Evolutionary conservation across 1,140 invertebrate species (phyloP).

Genomic region (Nasonia giraulti): DNA sequence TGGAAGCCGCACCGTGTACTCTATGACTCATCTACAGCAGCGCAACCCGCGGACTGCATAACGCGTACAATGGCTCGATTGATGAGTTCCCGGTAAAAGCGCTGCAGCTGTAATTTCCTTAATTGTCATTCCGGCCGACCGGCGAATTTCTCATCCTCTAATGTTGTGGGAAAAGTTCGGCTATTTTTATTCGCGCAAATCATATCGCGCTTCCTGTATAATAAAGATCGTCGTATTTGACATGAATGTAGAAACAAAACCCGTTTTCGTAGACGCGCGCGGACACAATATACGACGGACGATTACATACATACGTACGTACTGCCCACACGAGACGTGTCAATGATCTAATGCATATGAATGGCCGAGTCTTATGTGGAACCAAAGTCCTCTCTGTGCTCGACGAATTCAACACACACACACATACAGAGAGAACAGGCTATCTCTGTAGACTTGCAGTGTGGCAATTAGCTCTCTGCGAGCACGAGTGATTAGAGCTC

Average conservation of each 20-base stretch:
- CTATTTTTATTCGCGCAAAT: background rate
- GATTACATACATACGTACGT: background rate
- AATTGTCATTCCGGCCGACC: constrained; percentile 2
- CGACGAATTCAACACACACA: background rate
- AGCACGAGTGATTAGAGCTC: background rate
- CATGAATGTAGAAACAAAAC: too few species aligned
- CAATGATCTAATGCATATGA: background rate
- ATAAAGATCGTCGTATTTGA: too few species aligned
- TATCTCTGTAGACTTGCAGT: background rate
- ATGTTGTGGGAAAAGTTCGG: background rate
- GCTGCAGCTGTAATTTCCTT: constrained; percentile 11
- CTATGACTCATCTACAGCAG: background rate
- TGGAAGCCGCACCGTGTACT: background rate
- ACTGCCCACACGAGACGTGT: background rate
- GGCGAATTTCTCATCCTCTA: background rate
- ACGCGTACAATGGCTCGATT: constrained; percentile 35
- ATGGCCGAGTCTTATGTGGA: background rate
- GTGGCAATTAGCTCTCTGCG: background rate
- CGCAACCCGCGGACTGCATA: constrained; percentile 22
- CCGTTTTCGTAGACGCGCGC: too few species aligned
- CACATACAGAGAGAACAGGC: too few species aligned
- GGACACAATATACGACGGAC: too few species aligned
- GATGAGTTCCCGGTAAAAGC: constrained; percentile 38
- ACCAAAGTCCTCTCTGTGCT: background rate
- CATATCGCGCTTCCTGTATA: too few species aligned